Percentiles rank a stretch among this genome's conserved stretches.
These are phyloP conservation scores for Hormaphis cornu DNA, from an alignment of 1,140 invertebrate species.

Conservation along the genomic window DNA sequence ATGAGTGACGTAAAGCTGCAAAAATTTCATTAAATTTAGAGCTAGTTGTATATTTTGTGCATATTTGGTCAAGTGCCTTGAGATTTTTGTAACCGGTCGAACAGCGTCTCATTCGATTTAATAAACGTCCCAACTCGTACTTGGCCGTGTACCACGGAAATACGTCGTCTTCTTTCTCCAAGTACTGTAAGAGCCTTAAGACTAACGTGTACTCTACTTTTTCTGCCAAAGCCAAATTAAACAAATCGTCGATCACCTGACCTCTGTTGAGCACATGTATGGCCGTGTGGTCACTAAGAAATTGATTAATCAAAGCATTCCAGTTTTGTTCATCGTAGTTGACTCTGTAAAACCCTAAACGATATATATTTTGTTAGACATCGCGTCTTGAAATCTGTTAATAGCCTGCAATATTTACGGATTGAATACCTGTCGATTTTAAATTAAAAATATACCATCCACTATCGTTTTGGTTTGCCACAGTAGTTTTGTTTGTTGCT, in stretches of 20 bases:
- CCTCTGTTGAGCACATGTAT: constrained; percentile 43
- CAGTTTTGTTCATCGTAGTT: constrained; percentile 50
- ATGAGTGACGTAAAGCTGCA: not conserved
- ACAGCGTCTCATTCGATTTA: not conserved
- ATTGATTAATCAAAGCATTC: constrained; percentile 35
- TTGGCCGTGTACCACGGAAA: constrained; percentile 48
- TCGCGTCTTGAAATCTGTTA: no score
- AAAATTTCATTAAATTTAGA: not conserved
- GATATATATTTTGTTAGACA: no score
- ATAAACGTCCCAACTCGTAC: constrained; percentile 5
- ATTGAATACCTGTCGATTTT: constrained; percentile 5
- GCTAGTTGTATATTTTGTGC: not conserved
- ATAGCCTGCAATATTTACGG: no score
- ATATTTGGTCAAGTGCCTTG: no score
- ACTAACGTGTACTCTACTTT: constrained; percentile 44
- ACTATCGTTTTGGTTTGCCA: not conserved
- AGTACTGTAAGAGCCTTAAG: constrained; percentile 43
- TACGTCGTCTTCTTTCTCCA: constrained; percentile 47
- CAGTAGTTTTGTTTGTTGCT: not conserved
- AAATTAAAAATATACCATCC: constrained; percentile 27
- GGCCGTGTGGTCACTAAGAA: not conserved
- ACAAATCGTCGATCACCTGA: constrained; percentile 53
- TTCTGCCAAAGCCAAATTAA: constrained; percentile 47
- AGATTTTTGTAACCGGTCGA: not conserved
- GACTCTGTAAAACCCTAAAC: constrained; percentile 48